Base-by-base conservation (phyloP, 1,140 invertebrate species). In the Listronotus bonariensis region DNA sequence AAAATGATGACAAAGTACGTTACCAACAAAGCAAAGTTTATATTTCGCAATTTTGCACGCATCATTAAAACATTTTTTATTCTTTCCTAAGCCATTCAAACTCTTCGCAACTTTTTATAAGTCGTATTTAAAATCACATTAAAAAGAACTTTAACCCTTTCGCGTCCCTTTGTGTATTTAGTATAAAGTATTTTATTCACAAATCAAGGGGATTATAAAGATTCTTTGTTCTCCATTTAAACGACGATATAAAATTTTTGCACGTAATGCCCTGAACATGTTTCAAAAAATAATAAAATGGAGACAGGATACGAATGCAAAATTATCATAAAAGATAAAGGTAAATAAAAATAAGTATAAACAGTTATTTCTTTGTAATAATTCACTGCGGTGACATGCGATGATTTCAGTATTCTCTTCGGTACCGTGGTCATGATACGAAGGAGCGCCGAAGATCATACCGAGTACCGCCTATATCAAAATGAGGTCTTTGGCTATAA, bases 271-370 rank as follows among this genome's bases (percentile, higher is more conserved):
- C 38, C 56, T 38, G 38, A 40, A 38, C 38, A 43, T 32, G 38
- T 42, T 56, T 56, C 18, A 14, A 56, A 56, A 36, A 58, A 58
- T 36, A 58, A 58, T 34, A 58, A 58, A 15, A 48, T 12, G 14
- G 15, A 18, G 45, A 48, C 12, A 12, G 15, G 11, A 56, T 11
- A 32, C 56, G 14, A 58, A 58, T 46, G 56, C 43, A 14, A 58
- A 58, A 58, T 58, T 36, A 58, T 58, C 14, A 17, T 56, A 56
- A 42, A 43, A 18, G 17, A 56, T 56, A 56, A 56, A 56, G 42
- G 42, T 14, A 45, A 45, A 45, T 18, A 45, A 45, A 45, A 45
- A 45, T 45, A 45, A 45, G n/a, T 45, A 45, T 45, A 18, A 45
- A 45, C 42, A 45, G 42, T 45, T 45, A 45, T 45, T 45, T 18